phyloP scores from a whole-genome alignment of 2,797 vertebrate species.

The Alosa sapidissima region DNA sequence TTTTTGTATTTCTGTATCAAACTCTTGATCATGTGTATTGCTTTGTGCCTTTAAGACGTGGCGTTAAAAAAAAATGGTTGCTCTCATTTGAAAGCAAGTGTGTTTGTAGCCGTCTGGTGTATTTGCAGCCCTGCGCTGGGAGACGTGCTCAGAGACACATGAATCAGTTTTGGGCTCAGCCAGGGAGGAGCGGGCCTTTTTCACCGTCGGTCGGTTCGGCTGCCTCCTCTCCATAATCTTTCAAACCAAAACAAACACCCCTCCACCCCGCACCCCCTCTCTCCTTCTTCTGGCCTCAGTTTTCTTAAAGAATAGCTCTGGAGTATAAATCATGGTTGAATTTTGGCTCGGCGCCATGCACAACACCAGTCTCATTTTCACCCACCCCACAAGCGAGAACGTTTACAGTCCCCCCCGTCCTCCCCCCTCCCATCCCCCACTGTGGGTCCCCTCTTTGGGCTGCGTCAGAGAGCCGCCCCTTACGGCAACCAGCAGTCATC shows the following conservation, averaged over 20 bases:
- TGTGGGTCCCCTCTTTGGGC: neutral
- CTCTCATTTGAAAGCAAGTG: neutral
- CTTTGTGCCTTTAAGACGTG: neutral
- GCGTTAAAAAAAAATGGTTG: neutral
- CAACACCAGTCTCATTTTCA: conserved; percentile 66
- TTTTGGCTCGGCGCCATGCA: conserved; percentile 65
- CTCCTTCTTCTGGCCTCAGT: conserved; percentile 7
- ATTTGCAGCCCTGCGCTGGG: neutral
- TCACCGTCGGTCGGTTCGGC: neutral
- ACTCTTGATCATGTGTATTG: neutral
- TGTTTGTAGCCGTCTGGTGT: neutral
- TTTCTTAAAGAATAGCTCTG: conserved; percentile 47
- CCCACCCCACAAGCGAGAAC: conserved; percentile 60
- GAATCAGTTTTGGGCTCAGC: neutral
- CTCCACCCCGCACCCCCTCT: conserved; percentile 28
- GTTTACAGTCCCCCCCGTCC: conserved; percentile 53
- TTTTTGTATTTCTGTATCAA: neutral
- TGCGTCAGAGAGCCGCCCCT: neutral
- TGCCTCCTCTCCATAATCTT: conserved; percentile 43
- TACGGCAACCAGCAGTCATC: neutral
- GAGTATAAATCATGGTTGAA: conserved; percentile 56
- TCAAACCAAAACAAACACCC: conserved; percentile 60
- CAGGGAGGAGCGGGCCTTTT: neutral
- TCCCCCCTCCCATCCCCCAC: neutral
- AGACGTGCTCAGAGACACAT: neutral